A percentile compares a stretch with the other conserved stretches of the same genome.
These are phyloP conservation scores for Aepyceros melampus DNA, from an alignment of 2,113 vertebrate genomes.

Conservation along the genomic window DNA sequence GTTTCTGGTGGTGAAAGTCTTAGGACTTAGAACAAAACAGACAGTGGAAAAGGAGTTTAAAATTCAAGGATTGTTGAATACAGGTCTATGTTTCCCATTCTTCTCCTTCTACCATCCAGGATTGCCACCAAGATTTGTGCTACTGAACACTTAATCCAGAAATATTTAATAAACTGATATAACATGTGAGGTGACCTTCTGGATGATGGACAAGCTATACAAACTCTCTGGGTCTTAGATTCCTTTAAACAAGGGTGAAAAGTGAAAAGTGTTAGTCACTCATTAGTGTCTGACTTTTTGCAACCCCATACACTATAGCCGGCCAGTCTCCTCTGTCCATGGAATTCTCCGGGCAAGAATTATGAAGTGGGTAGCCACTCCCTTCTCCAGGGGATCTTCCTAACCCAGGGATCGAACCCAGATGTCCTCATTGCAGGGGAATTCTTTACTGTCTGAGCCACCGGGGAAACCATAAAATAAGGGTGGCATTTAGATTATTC, in stretches of 20 bases:
- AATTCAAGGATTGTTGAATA: background rate
- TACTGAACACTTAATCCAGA: background rate
- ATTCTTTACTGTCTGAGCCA: background rate
- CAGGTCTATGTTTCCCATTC: rapidly evolving
- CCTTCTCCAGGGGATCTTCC: background rate
- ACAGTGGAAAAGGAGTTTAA: background rate
- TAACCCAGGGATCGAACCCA: background rate
- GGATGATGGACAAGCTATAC: background rate
- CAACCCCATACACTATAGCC: background rate
- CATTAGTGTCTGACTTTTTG: background rate
- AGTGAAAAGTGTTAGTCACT: background rate
- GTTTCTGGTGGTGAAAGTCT: background rate
- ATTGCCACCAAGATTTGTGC: background rate
- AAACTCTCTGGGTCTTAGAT: background rate
- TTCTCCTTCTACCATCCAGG: background rate
- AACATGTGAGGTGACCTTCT: background rate
- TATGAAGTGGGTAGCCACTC: background rate
- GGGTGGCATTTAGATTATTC: background rate
- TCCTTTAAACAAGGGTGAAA: background rate
- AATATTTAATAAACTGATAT: background rate
- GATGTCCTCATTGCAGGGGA: background rate
- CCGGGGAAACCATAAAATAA: background rate
- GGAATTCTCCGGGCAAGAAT: background rate
- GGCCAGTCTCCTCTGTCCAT: background rate
- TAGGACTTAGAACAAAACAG: background rate